Evolutionary conservation across 2,888 invertebrate genomes (phyloP).

Genomic region (Corythucha ciliata): DNA sequence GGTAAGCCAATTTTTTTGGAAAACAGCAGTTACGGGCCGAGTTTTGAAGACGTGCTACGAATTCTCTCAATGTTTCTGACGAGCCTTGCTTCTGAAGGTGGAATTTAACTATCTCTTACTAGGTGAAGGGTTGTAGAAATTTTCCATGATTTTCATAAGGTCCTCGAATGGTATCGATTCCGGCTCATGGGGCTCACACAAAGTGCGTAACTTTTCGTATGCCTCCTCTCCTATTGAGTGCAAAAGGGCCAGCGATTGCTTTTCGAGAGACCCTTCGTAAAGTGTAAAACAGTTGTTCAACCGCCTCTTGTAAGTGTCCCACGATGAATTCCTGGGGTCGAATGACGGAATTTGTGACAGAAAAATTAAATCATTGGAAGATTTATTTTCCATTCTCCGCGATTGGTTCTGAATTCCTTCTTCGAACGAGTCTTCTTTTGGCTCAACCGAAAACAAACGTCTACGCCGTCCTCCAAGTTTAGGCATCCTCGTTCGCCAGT

Average conservation of each 20-base stretch:
- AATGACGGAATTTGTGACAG: conserved; percentile 5
- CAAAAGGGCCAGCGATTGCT: neutral
- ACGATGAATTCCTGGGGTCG: neutral
- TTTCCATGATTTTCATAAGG: neutral
- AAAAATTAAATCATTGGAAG: too few relatives aligned
- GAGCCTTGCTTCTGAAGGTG: conserved; percentile 4
- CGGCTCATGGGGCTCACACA: conserved; percentile 10
- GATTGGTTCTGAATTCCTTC: too few relatives aligned
- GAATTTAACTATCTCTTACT: conserved; percentile 2
- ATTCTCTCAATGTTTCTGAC: too few relatives aligned
- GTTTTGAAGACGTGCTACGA: too few relatives aligned
- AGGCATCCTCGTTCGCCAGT: too few relatives aligned
- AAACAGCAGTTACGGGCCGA: too few relatives aligned
- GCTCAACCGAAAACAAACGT: too few relatives aligned
- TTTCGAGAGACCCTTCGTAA: neutral
- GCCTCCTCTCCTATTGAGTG: conserved; percentile 11
- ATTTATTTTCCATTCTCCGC: too few relatives aligned
- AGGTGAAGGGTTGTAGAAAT: conserved; percentile 4
- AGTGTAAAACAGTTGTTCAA: neutral
- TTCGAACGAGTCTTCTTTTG: too few relatives aligned
- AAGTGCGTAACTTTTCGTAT: conserved; percentile 5
- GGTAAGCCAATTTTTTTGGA: conserved; percentile 3
- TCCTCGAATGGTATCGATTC: conserved; percentile 7
- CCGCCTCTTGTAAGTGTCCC: conserved; percentile 7
- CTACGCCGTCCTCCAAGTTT: too few relatives aligned